Evolutionary conservation across 1,140 invertebrate genomes (phyloP), one percentile per base, ranked within the genome.

Genomic region (Aethina tumida): DNA sequence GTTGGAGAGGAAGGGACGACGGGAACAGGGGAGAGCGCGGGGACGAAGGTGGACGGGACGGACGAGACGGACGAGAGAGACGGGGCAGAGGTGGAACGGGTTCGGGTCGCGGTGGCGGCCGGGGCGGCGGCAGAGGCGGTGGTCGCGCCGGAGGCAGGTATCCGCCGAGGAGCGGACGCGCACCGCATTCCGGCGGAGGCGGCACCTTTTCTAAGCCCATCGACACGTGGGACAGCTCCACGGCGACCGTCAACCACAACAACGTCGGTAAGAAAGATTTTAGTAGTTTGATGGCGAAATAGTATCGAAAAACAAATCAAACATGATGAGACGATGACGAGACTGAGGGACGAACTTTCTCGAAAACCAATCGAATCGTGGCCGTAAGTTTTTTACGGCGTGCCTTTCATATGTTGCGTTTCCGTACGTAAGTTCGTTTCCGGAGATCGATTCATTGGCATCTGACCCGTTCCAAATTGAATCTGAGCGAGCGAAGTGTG

Each of bases 71-170:
- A 16, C 44, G 63, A 63, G 50, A 67, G 58, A 39, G 67, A 57
- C 49, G 70, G 41, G 41, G 62, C 50, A 24, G 43, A 1, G 19
- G 40, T 8, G 69, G 77, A 29, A 56, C 74, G 15, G 73, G 74
- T 38, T 51, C 73, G 15, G 73, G 74, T 37, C 53, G 70, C 44
- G 43, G 64, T 48, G 65, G 68, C 13, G 64, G 71, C 20, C 63
- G 71, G 13, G 65, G 71, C 32, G 61, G 73, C 41, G 64, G 72
- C 8, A 58, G 74, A 43, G 69, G 77, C 22, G 65, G 76, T 32
- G 74, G 69, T 17, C 56, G 71, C 13, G 51, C 59, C 2, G 63
- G 71, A 12, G 50, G 54, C 1, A 37, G 56, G 24, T 56, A 49
- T 40, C 52, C 52, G 20, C 52, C 56, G 10, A 41, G 58, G 7